Evolutionary conservation across 2,888 invertebrate species (phyloP), one percentile per base, ranked within the genome.

Genomic region (Ceraclea dissimilis): DNA sequence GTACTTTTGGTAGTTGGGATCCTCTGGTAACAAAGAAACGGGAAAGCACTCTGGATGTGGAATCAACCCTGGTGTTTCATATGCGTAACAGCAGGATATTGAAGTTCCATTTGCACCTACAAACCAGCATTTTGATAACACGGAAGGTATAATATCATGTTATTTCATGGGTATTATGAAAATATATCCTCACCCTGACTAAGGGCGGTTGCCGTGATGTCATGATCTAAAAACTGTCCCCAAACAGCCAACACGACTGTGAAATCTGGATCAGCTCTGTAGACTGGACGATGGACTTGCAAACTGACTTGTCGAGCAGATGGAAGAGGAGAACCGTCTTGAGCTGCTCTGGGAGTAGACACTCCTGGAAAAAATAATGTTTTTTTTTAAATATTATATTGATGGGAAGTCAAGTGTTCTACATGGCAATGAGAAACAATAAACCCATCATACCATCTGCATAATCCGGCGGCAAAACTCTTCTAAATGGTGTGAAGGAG

Each of bases 171-270:
- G 10, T 26, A 26, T 26, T 26, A 6, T 26, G 10, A 26, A 26
- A 6, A 26, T 26, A n/a, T 44, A 16, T 44, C 16, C 6, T 44
- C 64, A 72, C 88, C 85, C 66, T 85, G 84, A 64, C 82, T 87
- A 6, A 88, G 71, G 0, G 91, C 90, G 0, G 91, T 92, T 5
- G 90, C 88, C 0, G 91, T 90, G 54, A 93, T 84, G 63, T 93
- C 93, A 63, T 93, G 92, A 69, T 92, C 91, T 13, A 93, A 67
- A 70, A 93, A 92, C 73, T 93, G 92, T 0, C 92, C 93, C 81
- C 90, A 93, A 2, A 91, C 87, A 0, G 92, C 91, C 59, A 92
- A 69, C 86, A 93, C 88, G 0, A 90, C 88, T 0, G 90, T 86
- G 68, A 91, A 89, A 62, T 82, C 75, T 0, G 85, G 82, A 70